Conservation (phyloP, 2,797 vertebrate species). For the Bradypus variegatus region DNA sequence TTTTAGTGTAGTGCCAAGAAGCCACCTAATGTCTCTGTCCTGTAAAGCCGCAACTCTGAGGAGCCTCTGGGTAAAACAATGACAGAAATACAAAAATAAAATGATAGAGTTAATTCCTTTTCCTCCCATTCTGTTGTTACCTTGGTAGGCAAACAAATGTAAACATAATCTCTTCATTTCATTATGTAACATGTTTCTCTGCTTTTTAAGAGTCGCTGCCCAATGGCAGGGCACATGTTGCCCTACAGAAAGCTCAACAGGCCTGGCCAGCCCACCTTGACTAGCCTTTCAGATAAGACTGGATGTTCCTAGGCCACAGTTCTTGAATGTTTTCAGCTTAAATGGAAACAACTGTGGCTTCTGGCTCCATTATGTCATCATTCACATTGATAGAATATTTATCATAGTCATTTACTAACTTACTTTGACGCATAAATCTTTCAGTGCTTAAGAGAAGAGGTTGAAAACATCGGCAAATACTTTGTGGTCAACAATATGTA, state of each 20-base stretch:
- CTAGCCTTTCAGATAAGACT: neutral
- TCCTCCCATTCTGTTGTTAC: neutral
- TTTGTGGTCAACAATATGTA: constrained; percentile 35
- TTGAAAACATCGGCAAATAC: constrained; percentile 15
- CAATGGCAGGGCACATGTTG: neutral
- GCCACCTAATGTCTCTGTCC: neutral
- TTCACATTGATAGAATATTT: neutral
- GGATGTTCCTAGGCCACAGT: neutral
- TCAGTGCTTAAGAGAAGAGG: neutral
- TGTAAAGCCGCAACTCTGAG: neutral
- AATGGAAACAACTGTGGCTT: neutral
- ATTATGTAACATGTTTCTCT: neutral
- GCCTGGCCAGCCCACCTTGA: neutral
- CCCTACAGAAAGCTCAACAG: neutral
- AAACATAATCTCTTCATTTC: neutral
- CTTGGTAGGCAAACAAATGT: neutral
- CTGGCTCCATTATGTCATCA: neutral
- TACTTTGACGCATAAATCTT: neutral
- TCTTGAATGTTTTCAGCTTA: neutral
- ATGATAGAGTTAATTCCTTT: neutral
- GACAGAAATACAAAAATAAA: neutral
- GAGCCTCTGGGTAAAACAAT: neutral
- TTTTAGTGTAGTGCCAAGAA: neutral
- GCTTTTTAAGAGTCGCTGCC: neutral
- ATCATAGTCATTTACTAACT: neutral